A percentile compares a stretch with the other conserved stretches of the same genome.
These are phyloP conservation scores for Nannoperca obscura DNA, from an alignment of 2,797 vertebrate genomes.

Conservation along the genomic window DNA sequence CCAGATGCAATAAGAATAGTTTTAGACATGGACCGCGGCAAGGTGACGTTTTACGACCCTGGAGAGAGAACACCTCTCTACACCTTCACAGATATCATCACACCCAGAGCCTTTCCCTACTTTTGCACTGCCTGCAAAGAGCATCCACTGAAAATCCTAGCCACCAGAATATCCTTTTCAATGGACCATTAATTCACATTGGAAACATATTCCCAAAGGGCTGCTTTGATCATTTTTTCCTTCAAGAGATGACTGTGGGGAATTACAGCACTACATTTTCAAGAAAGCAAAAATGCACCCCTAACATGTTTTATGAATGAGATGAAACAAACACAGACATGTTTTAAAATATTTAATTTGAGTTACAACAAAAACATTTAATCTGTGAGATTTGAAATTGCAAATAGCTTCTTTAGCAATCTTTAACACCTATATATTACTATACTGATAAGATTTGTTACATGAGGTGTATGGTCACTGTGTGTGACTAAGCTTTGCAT, in stretches of 20 bases:
- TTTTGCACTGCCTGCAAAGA: conserved; percentile 88
- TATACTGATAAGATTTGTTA: conserved; percentile 61
- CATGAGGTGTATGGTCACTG: conserved; percentile 45
- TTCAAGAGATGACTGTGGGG: not conserved
- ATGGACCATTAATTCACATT: conserved; percentile 57
- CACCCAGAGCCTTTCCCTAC: conserved; percentile 81
- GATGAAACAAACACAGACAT: conserved; percentile 25
- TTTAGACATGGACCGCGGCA: conserved; percentile 86
- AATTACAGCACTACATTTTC: not conserved
- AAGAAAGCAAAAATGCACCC: not conserved
- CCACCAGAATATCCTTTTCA: conserved; percentile 71
- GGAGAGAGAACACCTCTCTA: conserved; percentile 82
- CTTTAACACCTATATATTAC: conserved; percentile 62
- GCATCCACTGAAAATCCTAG: conserved; percentile 82
- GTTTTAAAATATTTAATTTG: conserved; percentile 77
- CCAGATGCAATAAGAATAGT: conserved; percentile 81
- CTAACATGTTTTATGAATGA: conserved; percentile 25
- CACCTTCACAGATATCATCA: conserved; percentile 80
- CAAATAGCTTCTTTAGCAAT: conserved; percentile 53
- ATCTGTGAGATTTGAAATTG: conserved; percentile 33
- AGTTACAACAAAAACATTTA: conserved; percentile 55
- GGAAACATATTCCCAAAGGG: not conserved
- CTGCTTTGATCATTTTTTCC: not conserved
- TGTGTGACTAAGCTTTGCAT: conserved; percentile 53
- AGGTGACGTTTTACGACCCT: conserved; percentile 85